phyloP scores from a whole-genome alignment of 2,113 vertebrate genomes.

The Mellivora capensis region DNA sequence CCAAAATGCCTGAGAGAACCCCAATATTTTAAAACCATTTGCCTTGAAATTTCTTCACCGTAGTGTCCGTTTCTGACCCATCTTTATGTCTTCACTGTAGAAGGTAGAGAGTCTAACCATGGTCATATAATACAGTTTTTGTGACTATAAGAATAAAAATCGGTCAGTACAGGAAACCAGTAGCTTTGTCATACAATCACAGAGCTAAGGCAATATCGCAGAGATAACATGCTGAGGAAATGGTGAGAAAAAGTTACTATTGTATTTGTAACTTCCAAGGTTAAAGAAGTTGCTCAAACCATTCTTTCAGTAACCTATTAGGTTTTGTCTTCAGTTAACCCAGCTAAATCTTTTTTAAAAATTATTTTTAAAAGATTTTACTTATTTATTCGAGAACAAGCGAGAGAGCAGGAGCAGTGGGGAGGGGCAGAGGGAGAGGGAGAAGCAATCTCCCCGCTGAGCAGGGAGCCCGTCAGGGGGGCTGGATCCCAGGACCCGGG shows the following conservation, averaged over 20 bases:
- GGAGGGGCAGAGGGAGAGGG: too few relatives aligned
- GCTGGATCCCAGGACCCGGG: too few relatives aligned
- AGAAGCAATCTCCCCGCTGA: too few relatives aligned
- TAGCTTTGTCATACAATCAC: not conserved
- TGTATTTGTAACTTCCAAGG: not conserved
- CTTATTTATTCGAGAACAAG: too few relatives aligned
- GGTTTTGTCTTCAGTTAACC: not conserved
- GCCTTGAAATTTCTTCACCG: conserved; percentile 39
- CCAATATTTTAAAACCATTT: not conserved
- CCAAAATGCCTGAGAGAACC: not conserved
- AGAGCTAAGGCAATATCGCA: not conserved
- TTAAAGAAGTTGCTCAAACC: not conserved
- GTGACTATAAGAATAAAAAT: not conserved
- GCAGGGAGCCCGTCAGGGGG: too few relatives aligned
- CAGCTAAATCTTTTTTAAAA: not conserved
- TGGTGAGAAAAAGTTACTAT: not conserved
- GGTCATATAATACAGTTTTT: not conserved
- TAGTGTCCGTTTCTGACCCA: conserved; percentile 10
- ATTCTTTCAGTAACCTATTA: not conserved
- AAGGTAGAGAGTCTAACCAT: not conserved
- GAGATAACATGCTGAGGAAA: not conserved
- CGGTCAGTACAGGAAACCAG: not conserved
- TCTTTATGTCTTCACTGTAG: not conserved
- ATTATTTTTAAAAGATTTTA: too few relatives aligned
- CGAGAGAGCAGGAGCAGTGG: too few relatives aligned